phyloP scores from a whole-genome alignment of 1,140 invertebrate genomes.

The Nebria ingens region DNA sequence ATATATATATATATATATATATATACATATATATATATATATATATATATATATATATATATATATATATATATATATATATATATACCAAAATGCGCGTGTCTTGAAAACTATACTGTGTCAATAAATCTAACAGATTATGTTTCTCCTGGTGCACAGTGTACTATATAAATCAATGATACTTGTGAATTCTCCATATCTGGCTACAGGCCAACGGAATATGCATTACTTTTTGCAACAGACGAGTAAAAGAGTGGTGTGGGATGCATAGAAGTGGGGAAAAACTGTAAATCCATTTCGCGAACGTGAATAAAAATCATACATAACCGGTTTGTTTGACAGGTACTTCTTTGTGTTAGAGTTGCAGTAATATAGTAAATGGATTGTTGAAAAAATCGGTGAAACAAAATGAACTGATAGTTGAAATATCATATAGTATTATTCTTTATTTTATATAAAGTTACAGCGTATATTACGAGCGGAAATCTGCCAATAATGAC shows the following conservation, averaged over 20 bases:
- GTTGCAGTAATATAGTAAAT: neutral
- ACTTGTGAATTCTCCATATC: neutral
- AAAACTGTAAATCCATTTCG: neutral
- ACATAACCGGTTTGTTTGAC: neutral
- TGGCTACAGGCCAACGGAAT: neutral
- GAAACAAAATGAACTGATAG: neutral
- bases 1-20: neutral
- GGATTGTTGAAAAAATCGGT: neutral
- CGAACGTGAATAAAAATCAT: neutral
- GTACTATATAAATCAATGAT: conserved; percentile 4
- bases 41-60: neutral
- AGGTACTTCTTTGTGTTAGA: neutral
- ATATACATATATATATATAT: neutral
- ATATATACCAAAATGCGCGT: neutral
- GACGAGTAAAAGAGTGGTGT: too few relatives aligned
- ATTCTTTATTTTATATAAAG: neutral
- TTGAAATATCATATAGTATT: neutral
- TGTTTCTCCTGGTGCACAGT: neutral
- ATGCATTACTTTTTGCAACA: too few relatives aligned
- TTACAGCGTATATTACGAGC: too few relatives aligned
- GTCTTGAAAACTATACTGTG: neutral
- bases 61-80: neutral
- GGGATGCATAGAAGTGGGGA: too few relatives aligned
- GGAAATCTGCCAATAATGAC: too few relatives aligned
- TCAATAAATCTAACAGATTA: conserved; percentile 9